A percentile compares a stretch with the other conserved stretches of the same genome.
These are phyloP conservation scores for Lycaon pictus DNA, from an alignment of 2,113 vertebrate species.

Conservation along the genomic window DNA sequence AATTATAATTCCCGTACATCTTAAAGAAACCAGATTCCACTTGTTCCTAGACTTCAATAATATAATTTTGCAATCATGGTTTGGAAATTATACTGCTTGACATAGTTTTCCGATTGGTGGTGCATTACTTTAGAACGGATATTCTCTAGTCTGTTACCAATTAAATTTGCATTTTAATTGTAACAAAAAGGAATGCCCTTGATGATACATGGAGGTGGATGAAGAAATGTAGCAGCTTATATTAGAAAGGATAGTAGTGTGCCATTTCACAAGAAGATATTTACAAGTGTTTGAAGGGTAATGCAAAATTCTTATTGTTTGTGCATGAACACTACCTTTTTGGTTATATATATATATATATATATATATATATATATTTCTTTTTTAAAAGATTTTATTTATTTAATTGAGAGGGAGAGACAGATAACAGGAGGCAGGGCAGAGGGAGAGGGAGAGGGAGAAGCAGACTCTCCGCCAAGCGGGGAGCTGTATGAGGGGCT, in stretches of 20 bases:
- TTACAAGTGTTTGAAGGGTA: not conserved
- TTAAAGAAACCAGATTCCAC: conserved; percentile 19
- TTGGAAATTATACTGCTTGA: conserved; percentile 54
- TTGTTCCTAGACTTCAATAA: conserved; percentile 64
- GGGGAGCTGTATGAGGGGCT: not conserved
- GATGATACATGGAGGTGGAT: not conserved
- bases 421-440: not conserved
- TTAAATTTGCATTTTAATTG: conserved; percentile 72
- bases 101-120: conserved; percentile 54
- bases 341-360: not conserved
- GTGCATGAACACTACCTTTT: not conserved
- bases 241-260: not conserved
- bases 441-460: not conserved
- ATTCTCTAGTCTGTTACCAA: conserved; percentile 61
- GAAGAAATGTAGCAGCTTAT: not conserved
- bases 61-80: conserved; percentile 61
- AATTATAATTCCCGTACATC: conserved; percentile 51
- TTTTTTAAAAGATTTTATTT: not conserved
- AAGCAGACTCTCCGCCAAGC: not conserved
- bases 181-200: conserved; percentile 29
- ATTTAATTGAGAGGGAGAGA: not conserved
- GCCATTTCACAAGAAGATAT: not conserved
- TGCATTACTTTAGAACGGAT: conserved; percentile 46
- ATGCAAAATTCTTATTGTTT: not conserved
- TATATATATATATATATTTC: not conserved